Evolutionary conservation across 2,797 vertebrate genomes (phyloP).

Genomic region (Hyperoplus lanceolatus): DNA sequence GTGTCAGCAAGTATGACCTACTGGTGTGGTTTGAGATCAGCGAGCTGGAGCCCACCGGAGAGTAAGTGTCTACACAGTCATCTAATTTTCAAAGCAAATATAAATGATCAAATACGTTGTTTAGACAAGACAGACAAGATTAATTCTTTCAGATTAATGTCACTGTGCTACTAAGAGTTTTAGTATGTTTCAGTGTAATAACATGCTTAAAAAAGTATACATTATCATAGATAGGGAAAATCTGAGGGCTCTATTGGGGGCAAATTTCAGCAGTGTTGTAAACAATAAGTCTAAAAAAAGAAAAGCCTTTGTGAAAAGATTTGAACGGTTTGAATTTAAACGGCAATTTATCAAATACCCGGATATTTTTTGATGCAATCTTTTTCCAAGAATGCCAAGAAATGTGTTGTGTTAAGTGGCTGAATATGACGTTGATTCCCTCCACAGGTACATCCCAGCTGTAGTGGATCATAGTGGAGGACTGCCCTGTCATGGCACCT

Average conservation of each 20-base stretch:
- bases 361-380: accelerated
- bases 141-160: neutral
- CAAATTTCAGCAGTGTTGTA: neutral
- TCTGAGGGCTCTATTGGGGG: neutral
- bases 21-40: slow-evolving; percentile 99
- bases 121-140: neutral
- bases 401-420: neutral
- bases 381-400: neutral
- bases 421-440: slow-evolving; percentile 7
- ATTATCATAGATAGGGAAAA: neutral
- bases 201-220: neutral
- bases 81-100: neutral
- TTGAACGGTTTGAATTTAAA: neutral
- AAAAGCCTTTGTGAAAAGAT: neutral
- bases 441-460: slow-evolving; percentile 94
- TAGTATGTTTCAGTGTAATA: neutral
- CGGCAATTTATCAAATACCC: neutral
- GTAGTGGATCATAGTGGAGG: slow-evolving; percentile 97
- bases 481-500: slow-evolving; percentile 95
- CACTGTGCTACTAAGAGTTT: neutral
- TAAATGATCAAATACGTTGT: neutral
- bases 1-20: slow-evolving; percentile 98
- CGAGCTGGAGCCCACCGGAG: slow-evolving; percentile 98
- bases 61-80: slow-evolving; percentile 87
- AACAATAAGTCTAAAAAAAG: neutral